Evolutionary conservation across 2,113 vertebrate genomes (phyloP), one percentile per base, ranked within the genome.

Genomic region (Anas platyrhynchos): DNA sequence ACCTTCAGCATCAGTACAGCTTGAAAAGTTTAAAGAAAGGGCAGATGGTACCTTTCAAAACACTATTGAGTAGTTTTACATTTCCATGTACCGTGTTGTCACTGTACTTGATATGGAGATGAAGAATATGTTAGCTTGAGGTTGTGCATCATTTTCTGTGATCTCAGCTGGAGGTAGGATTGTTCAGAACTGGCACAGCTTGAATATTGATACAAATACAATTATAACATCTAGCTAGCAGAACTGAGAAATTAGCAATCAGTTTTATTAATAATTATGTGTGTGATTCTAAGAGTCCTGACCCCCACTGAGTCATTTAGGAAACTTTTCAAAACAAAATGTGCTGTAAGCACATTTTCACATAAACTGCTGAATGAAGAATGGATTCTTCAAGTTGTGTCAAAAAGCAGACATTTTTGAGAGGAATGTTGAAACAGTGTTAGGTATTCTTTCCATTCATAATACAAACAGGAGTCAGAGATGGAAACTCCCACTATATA

Each of bases 171-270:
- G 96, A 94, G 58, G 65, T 65, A 92, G 55, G 52, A 82, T 93
- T 95, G 29, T 86, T 95, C 92, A 92, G 75, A 91, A 86, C 73
- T 50, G 73, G 38, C 94, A 89, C 96, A 97, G 94, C 86, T 97
- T 97, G 96, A 96, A 93, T 97, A 94, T 93, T 96, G 94, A 95
- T 97, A 95, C 66, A 95, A 97, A 92, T 92, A 84, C 86, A 93
- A 95, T 94, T 95, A 94, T 71, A 93, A 52, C 32, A 93, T 84
- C 58, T 43, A 2, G 2, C 61, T 88, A 95, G 86, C 34, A 72
- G 73, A 92, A 90, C 65, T 92, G 83, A 93, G 90, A 95, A 94
- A 94, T 83, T 91, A 87, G 13, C 41, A 82, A 86, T 96, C 77
- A 86, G 86, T 88, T 94, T 92, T 93, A 93, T 94, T 97, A 96